Evolutionary conservation across 2,888 invertebrate species (phyloP).

Genomic region (Merodon equestris): DNA sequence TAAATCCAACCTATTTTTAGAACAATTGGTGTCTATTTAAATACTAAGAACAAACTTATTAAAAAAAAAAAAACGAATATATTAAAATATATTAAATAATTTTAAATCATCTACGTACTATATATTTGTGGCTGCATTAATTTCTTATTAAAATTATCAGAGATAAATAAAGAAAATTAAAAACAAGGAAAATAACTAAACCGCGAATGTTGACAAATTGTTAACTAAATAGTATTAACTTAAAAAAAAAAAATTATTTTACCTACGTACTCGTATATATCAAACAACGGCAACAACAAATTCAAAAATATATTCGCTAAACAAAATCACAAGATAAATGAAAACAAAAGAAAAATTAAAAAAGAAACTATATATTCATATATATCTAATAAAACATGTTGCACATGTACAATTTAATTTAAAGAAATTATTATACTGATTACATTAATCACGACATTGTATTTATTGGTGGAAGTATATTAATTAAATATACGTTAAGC

Average conservation of each 20-base stretch:
- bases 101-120: slow-evolving; percentile 32
- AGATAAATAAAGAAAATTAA: no score
- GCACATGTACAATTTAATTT: slow-evolving; percentile 71
- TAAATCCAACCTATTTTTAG: slow-evolving; percentile 62
- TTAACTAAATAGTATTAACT: background rate
- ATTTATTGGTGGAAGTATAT: slow-evolving; percentile 71
- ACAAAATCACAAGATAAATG: slow-evolving; percentile 50
- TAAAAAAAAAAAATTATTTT: slow-evolving; percentile 25
- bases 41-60: slow-evolving; percentile 45
- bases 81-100: slow-evolving; percentile 39
- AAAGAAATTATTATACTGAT: slow-evolving; percentile 71
- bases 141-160: slow-evolving; percentile 26
- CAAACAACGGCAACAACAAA: slow-evolving; percentile 55
- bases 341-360: slow-evolving; percentile 2
- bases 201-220: no score
- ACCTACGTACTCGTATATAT: slow-evolving; percentile 20
- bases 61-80: slow-evolving; percentile 32
- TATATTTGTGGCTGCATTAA: slow-evolving; percentile 49
- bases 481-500: slow-evolving; percentile 71
- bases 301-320: slow-evolving; percentile 63
- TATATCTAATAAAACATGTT: slow-evolving; percentile 70
- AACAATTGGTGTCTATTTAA: slow-evolving; percentile 67
- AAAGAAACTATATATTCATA: slow-evolving; percentile 64
- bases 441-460: slow-evolving; percentile 72
- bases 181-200: no score